A percentile compares a stretch with the other conserved stretches of the same genome.
These are phyloP conservation scores for Agrochola macilenta DNA, from an alignment of 2,888 invertebrate genomes.

Conservation along the genomic window DNA sequence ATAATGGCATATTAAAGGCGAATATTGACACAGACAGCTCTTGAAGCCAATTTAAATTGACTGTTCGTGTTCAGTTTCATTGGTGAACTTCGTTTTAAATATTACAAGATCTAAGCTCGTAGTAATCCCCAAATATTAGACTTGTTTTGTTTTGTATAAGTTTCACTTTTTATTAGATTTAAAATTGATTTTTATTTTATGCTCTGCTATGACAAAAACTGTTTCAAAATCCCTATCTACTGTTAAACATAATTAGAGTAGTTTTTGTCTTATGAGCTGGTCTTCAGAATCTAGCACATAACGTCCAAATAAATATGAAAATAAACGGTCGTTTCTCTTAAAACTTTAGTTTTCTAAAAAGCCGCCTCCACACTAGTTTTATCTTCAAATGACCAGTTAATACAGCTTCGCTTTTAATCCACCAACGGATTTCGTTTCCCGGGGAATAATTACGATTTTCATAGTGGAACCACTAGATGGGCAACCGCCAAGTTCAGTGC, in stretches of 20 bases:
- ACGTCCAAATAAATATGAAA: no score
- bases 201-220: not conserved
- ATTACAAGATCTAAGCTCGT: not conserved
- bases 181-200: not conserved
- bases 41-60: no score
- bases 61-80: no score
- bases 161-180: no score
- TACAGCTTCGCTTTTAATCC: conserved; percentile 75
- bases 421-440: conserved; percentile 62
- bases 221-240: not conserved
- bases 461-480: conserved; percentile 60
- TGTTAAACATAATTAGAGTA: not conserved
- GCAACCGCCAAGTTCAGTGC: conserved; percentile 57
- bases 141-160: not conserved
- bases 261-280: not conserved
- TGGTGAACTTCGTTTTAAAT: no score
- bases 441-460: conserved; percentile 69
- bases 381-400: conserved; percentile 75
- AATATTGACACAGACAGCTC: no score
- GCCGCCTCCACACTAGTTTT: conserved; percentile 59
- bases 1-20: not conserved
- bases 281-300: not conserved
- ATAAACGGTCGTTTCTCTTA: no score
- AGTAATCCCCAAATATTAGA: not conserved
- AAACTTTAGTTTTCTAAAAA: conserved; percentile 19